These are phyloP conservation scores for Pelmatolapia mariae DNA, from an alignment of 2,113 vertebrate species.

Conservation along the genomic window DNA sequence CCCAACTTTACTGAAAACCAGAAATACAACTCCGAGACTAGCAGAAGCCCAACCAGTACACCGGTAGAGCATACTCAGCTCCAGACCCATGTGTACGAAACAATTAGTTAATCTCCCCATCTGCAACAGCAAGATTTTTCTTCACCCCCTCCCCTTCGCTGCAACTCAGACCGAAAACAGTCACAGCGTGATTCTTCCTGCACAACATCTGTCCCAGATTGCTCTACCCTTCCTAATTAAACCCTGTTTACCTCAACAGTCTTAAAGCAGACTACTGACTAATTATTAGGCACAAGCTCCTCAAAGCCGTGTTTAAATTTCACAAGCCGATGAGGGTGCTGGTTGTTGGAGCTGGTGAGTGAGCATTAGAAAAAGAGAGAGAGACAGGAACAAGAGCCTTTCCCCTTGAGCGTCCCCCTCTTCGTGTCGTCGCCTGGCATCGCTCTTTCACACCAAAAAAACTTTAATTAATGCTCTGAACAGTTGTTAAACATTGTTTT, in stretches of 20 bases:
- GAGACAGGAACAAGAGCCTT: neutral
- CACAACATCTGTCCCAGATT: slow-evolving; percentile 60
- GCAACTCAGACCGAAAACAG: slow-evolving; percentile 22
- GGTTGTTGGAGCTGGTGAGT: neutral
- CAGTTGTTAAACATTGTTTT: slow-evolving; percentile 54
- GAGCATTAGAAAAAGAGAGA: neutral
- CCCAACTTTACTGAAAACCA: neutral
- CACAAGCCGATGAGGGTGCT: slow-evolving; percentile 6
- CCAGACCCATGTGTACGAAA: neutral
- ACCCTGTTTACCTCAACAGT: slow-evolving; percentile 56
- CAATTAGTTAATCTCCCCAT: slow-evolving; percentile 5
- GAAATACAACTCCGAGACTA: neutral
- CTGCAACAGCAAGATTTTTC: neutral
- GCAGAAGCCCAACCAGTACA: neutral
- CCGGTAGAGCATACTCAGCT: neutral
- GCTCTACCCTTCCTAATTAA: slow-evolving; percentile 56
- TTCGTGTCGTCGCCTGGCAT: neutral
- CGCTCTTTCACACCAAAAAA: neutral
- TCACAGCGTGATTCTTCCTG: slow-evolving; percentile 25
- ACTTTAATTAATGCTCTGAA: slow-evolving; percentile 38
- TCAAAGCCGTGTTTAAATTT: slow-evolving; percentile 38
- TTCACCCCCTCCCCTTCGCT: neutral
- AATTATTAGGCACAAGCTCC: slow-evolving; percentile 50
- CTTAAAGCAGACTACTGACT: slow-evolving; percentile 48
- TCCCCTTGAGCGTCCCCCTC: neutral